Evolutionary conservation across 2,888 invertebrate species (phyloP).

Genomic region (Pristionchus exspectatus): DNA sequence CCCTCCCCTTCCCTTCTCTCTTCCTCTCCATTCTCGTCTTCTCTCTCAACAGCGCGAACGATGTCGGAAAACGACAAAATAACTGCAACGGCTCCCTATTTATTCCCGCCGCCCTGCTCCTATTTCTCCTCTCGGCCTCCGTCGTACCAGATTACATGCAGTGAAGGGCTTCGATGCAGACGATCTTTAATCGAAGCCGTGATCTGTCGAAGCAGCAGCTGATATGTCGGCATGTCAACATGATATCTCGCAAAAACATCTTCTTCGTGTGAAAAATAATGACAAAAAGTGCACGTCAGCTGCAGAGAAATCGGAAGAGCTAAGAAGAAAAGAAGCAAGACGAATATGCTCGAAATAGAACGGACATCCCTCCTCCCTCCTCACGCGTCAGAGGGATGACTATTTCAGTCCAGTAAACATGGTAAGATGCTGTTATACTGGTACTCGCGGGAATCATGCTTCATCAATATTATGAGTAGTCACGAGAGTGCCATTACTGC

Average conservation of each 20-base stretch:
- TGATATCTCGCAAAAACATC: not conserved
- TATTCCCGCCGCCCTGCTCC: not conserved
- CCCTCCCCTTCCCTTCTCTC: not conserved
- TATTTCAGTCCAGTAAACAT: not conserved
- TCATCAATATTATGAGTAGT: conserved; percentile 3
- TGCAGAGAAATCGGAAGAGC: not conserved
- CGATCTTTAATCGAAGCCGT: not conserved
- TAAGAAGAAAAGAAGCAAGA: not conserved
- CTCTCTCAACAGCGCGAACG: conserved; percentile 20
- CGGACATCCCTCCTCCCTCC: not conserved
- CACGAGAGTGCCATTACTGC: not conserved
- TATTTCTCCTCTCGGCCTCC: not conserved
- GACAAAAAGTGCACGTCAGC: not conserved
- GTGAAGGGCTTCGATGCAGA: not conserved
- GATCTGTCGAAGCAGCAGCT: not conserved
- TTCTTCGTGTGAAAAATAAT: not conserved
- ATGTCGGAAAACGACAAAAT: conserved; percentile 39
- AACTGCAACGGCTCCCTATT: conserved; percentile 6
- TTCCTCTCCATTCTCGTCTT: not conserved
- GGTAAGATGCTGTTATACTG: not conserved
- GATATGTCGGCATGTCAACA: not conserved
- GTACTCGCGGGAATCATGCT: conserved; percentile 1
- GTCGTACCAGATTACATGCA: conserved; percentile 1
- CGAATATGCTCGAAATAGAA: not conserved
- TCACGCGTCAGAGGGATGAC: not conserved